Base-by-base conservation (phyloP, 2,888 invertebrate genomes). In the Adelognathus sp. region DNA sequence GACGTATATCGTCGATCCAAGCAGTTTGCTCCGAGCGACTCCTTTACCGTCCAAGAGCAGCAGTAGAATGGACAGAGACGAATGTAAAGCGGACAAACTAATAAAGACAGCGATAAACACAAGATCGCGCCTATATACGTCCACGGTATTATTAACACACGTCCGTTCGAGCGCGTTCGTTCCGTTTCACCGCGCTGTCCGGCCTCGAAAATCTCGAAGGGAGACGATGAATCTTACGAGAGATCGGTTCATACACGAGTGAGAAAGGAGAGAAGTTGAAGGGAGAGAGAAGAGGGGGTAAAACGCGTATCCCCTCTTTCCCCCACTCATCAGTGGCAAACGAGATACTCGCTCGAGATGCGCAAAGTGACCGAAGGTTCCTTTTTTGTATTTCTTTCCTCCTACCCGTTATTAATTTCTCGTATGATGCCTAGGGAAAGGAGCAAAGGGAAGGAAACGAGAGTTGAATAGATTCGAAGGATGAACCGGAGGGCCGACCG, bases 111-210 rank as follows among this genome's bases (percentile, higher is more conserved):
- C 16, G 54, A 9, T 14, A n/a, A 58, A 31, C 52, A 60, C 44
- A 60, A 54, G 39, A 52, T 69, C 64, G 69, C 52, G 61, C 56
- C 61, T 67, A 41, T 41, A 64, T 67, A n/a, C 36, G 60, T 66
- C 66, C 24, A 27, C 69, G 24, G 24, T 27, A 58, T 78, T 69
- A 78, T 78, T 58, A 74, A 58, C 69, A 31, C 63, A 72, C 72
- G 61, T 61, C 46, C 39, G 50, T 61, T 60, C 61, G 52, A 69
- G n/a, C 33, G 64, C 21, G 46, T 63, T 74, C 69, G 73, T 78
- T 78, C 73, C 73, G 64, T 64, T 70, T 70, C 69, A 64, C 64
- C 58, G 78, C 67, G 63, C 64, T 14, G 69, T 52, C 78, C 69
- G 64, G 58, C 78, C 64, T 78, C 69, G 78, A 50, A 67, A 54